Evolutionary conservation across 2,888 invertebrate genomes (phyloP), one percentile per base, ranked within the genome.

Genomic region (Baccha elongata): DNA sequence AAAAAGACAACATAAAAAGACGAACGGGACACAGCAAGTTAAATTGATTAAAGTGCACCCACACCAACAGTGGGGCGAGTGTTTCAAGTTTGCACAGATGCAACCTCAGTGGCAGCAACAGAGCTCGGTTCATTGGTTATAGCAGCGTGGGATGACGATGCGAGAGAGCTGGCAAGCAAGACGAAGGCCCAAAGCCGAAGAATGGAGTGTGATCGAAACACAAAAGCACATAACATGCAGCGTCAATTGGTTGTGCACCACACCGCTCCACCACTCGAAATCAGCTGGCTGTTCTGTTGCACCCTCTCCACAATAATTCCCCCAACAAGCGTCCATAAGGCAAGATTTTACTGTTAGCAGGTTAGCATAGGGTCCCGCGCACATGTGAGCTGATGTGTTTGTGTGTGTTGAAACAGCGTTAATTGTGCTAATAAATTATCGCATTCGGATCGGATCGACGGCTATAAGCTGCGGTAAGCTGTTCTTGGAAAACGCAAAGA

Each of bases 381-480:
- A 11, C 17, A 29, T 44, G 26, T 58, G 50, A 13, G 37, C 53
- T 15, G n/a, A n/a, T 40, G 37, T 72, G 72, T 67, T 46, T 35
- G 44, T 71, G 75, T 76, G 55, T 83, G 83, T 83, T 83, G 83
- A 83, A 83, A 78, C 78, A 83, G 76, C 83, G 83, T 83, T 83
- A 83, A 83, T 83, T 83, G 76, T 83, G 68, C 83, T 83, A 76
- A 83, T 83, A 83, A 83, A 83, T 83, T 83, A 83, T 78, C 83
- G 78, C 78, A 73, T 83, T 78, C 72, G 68, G 64, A 83, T 78
- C 72, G 68, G 64, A 83, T 83, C 64, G 78, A 64, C 62, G 62
- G 67, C 60, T 72, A 11, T 71, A 48, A 55, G 62, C 68, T 23
- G 58, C 37, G 55, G 53, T 60, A 72, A 65, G 64, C 58, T 37